These are phyloP conservation scores for Sorex fumeus DNA, from an alignment of 2,113 vertebrate species.

Conservation along the genomic window DNA sequence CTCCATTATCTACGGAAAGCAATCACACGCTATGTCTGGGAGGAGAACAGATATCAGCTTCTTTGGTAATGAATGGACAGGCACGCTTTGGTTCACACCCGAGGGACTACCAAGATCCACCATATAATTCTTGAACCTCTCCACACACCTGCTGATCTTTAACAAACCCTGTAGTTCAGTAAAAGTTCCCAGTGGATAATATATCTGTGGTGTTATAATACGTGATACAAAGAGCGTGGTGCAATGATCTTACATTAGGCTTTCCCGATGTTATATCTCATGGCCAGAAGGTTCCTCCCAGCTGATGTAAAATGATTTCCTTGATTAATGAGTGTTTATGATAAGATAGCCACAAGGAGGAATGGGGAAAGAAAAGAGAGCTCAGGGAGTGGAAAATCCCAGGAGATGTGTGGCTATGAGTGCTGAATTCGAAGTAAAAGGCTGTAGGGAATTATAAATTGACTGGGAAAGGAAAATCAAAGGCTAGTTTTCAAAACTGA, in stretches of 20 bases:
- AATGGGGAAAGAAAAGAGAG: conserved; percentile 8
- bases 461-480: conserved; percentile 70
- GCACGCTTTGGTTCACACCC: not conserved
- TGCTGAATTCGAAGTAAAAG: conserved; percentile 71
- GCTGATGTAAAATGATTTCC: conserved; percentile 64
- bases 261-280: conserved; percentile 27
- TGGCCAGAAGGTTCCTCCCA: not conserved
- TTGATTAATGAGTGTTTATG: conserved; percentile 72
- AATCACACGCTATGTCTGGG: conserved; percentile 54
- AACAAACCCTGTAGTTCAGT: conserved; percentile 58
- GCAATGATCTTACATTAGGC: not conserved
- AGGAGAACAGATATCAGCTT: conserved; percentile 12
- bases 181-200: conserved; percentile 37
- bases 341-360: conserved; percentile 59
- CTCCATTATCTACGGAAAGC: conserved; percentile 46
- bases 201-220: conserved; percentile 29
- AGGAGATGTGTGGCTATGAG: conserved; percentile 49
- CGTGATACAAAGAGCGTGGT: not conserved
- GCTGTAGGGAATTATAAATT: conserved; percentile 70
- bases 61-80: not conserved
- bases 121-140: conserved; percentile 50
- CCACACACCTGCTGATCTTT: conserved; percentile 33
- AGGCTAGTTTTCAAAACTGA: conserved; percentile 60
- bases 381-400: conserved; percentile 63
- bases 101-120: conserved; percentile 23